Base-by-base conservation (phyloP, 2,113 vertebrate genomes). In the Antigone vipio region DNA sequence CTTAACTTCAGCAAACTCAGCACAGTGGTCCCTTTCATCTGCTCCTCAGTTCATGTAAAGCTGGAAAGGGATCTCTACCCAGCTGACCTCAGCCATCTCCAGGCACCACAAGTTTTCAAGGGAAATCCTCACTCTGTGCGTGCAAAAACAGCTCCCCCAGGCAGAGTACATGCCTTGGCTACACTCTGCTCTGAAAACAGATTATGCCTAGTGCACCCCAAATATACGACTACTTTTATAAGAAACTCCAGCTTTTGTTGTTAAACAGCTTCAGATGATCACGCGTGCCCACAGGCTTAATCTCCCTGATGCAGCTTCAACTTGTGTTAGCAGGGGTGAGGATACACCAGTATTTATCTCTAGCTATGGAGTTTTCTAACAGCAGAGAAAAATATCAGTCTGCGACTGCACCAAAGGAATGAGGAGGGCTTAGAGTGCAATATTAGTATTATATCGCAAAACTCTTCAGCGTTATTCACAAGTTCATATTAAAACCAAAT, bases 401-500 rank as follows among this genome's bases (percentile, higher is more conserved):
- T 44, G 45, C 1, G 1, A 60, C 30, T 40, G 18, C 38, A 23
- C 32, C 2, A 1, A 77, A 69, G 9, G 40, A 68, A 26, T 0
- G 1, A 29, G 50, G 45, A 74, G 10, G 18, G 29, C 60, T 77
- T 45, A 56, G 35, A 53, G 32, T 11, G 44, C 72, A 90, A 63
- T 8, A 30, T 5, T 69, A 24, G 29, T 26, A 19, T 38, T 62
- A 9, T 1, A 71, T 1, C 2, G 1, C 67, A n/a, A 23, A 91
- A 79, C 42, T n/a, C 14, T 23, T 45, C 40, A 44, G 49, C 2
- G 3, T 23, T 64, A 67, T 15, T 64, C 52, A 56, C 9, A 29
- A 79, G 40, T 19, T 38, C n/a, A 3, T 42, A 29, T 14, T 59
- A 45, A 77, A 91, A 78, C 38, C 4, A 79, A 79, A 22, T 14